These are phyloP conservation scores for Pseudococcus viburni DNA, from an alignment of 2,888 invertebrate genomes.

Conservation along the genomic window DNA sequence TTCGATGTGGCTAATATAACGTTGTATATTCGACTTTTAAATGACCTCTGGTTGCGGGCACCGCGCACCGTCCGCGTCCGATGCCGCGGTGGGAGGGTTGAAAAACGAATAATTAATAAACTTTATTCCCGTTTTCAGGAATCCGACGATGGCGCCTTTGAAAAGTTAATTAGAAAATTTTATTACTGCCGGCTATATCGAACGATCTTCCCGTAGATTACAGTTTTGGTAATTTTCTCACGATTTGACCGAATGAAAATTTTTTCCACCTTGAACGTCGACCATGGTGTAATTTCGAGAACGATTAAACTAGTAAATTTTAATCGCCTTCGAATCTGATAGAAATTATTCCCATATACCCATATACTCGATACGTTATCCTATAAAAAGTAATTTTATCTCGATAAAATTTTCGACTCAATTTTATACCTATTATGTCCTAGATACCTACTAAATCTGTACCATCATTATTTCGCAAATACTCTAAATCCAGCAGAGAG, in stretches of 20 bases:
- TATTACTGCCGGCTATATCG: slow-evolving; percentile 32
- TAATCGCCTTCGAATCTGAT: background rate
- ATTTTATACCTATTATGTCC: background rate
- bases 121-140: slow-evolving; percentile 40
- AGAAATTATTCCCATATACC: background rate
- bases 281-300: background rate
- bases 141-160: slow-evolving; percentile 47
- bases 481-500: background rate
- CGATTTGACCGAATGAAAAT: background rate
- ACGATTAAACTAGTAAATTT: slow-evolving; percentile 1
- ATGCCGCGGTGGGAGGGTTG: slow-evolving; percentile 30
- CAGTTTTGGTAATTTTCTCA: slow-evolving; percentile 31
- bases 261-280: background rate
- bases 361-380: no score
- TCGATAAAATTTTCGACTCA: background rate
- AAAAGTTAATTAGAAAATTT: slow-evolving; percentile 51
- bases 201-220: slow-evolving; percentile 22
- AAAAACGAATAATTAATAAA: slow-evolving; percentile 53
- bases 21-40: slow-evolving; percentile 35
- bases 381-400: background rate
- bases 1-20: slow-evolving; percentile 44
- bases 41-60: background rate
- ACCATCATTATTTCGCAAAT: no score
- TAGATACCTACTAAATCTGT: no score
- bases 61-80: background rate